Evolutionary conservation across 1,140 invertebrate species (phyloP), one percentile per base, ranked within the genome.

Genomic region (Chionoecetes opilio): DNA sequence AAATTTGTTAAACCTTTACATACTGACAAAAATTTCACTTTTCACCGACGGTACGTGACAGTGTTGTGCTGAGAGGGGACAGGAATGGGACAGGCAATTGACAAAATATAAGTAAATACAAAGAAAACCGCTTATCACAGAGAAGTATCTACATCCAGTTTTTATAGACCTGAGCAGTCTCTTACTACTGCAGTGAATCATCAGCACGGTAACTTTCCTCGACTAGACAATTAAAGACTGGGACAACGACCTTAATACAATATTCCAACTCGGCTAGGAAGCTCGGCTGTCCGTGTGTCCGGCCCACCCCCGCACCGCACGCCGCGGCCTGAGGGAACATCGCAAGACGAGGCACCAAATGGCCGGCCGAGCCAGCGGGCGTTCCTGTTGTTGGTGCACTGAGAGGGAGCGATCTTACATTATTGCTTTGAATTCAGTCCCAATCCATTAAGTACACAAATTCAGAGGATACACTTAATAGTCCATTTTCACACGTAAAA

Each of bases 401-500:
- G 94, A 91, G 90, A 95, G 90, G 90, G 89, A 92, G 90, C 94
- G 89, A 95, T 95, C 90, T 92, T 95, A 92, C 41, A 63, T 95
- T 95, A 95, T 95, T 95, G 94, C 94, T 95, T 95, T 95, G 85
- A 92, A 91, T 95, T 95, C 94, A 92, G 86, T 95, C 91, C 94
- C 94, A 92, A 92, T 95, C 90, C 94, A 82, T 90, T 75, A 95
- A 95, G 82, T 92, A 95, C 94, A 95, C 94, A 92, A 92, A 95
- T 95, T 84, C 94, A 95, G 87, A 95, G 94, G 90, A 95, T 91
- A 95, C 94, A 95, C 90, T 92, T 85, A 91, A 91, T 92, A 95
- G 87, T 95, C 94, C 94, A 95, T 95, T 95, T 95, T 95, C 94
- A 95, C 94, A 95, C 53, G 91, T 95, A 92, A 95, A 95, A 95